Conservation (phyloP, 2,113 vertebrate species). For the Vulpes vulpes region DNA sequence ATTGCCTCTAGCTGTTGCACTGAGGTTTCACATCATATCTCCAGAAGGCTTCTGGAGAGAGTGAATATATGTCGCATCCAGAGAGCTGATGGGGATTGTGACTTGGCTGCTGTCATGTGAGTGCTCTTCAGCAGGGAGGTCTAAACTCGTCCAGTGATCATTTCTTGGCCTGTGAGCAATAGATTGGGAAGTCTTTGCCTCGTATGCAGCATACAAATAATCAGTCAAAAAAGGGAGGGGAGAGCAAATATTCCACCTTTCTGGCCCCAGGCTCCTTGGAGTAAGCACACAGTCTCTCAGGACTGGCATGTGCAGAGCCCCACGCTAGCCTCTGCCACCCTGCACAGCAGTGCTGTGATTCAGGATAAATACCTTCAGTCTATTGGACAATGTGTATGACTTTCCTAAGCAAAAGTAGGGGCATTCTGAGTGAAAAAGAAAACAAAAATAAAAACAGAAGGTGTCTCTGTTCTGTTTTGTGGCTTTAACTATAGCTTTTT, state of each 20-base stretch:
- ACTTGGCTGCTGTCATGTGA: slow-evolving; percentile 89
- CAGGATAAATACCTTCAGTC: not conserved
- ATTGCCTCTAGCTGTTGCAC: slow-evolving; percentile 86
- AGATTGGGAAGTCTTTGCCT: not conserved
- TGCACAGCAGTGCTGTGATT: not conserved
- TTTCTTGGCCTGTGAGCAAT: not conserved
- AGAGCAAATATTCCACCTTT: not conserved
- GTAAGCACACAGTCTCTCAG: not conserved
- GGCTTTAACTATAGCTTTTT: not conserved
- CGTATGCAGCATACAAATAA: not conserved
- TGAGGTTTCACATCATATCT: slow-evolving; percentile 80
- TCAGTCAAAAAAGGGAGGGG: not conserved
- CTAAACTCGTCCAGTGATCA: not conserved
- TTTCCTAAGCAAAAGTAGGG: not conserved
- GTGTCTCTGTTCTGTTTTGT: not conserved
- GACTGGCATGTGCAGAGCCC: not conserved
- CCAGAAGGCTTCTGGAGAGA: slow-evolving; percentile 83
- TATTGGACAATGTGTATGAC: not conserved
- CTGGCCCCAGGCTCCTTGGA: too few relatives aligned
- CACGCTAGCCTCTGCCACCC: fast-evolving
- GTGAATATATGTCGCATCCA: slow-evolving; percentile 85
- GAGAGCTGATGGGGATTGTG: slow-evolving; percentile 83
- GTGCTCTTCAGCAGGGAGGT: slow-evolving; percentile 39
- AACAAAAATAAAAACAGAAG: not conserved
- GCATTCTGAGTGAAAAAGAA: not conserved